These are phyloP conservation scores for Mycteria americana DNA, from an alignment of 2,797 vertebrate species.

Conservation along the genomic window DNA sequence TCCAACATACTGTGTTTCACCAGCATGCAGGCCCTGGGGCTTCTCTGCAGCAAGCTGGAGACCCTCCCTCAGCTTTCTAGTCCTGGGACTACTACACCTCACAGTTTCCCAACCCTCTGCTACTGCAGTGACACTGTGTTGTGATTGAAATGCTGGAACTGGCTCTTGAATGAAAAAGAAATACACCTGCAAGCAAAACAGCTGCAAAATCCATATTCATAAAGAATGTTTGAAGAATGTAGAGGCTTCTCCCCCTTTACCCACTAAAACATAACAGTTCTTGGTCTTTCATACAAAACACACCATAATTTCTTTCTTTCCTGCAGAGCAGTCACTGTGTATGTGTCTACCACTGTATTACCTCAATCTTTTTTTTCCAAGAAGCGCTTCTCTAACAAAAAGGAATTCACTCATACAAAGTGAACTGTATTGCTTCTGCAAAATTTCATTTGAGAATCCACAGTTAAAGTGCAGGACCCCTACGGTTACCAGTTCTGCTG, in stretches of 20 bases:
- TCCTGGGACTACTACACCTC: neutral
- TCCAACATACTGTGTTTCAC: neutral
- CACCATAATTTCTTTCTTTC: conserved; percentile 15
- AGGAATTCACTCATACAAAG: conserved; percentile 36
- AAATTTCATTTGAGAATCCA: conserved; percentile 52
- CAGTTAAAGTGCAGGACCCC: conserved; percentile 56
- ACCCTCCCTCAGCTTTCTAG: neutral
- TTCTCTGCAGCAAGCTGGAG: neutral
- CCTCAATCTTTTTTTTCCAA: conserved; percentile 11
- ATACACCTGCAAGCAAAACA: conserved; percentile 27
- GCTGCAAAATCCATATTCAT: conserved; percentile 38
- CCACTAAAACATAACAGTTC: conserved; percentile 4
- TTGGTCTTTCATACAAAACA: conserved; percentile 15
- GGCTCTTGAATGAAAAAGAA: neutral
- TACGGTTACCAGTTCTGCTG: conserved; percentile 10
- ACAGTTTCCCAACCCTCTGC: neutral
- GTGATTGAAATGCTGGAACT: neutral
- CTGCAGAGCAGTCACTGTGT: conserved; percentile 20
- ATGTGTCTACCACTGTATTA: conserved; percentile 21
- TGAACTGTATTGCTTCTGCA: conserved; percentile 32
- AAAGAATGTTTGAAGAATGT: neutral
- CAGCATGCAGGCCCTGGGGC: neutral
- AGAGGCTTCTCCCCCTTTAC: neutral
- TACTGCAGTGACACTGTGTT: neutral
- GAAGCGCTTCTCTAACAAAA: conserved; percentile 29